Base-by-base conservation (phyloP, 2,888 invertebrate genomes). In the Tipula helvola region DNA sequence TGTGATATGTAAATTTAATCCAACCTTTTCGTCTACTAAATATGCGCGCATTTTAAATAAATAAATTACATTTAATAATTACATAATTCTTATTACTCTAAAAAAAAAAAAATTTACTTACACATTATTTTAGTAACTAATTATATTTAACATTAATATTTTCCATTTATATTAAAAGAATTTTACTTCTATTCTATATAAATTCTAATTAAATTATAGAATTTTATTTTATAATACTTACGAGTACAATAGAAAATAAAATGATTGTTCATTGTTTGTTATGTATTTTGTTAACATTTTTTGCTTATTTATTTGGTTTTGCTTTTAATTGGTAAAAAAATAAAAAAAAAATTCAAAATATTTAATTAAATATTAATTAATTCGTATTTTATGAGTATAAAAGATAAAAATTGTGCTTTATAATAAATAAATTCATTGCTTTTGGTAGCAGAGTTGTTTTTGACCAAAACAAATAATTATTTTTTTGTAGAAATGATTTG, bases 1-100 rank as follows among this genome's bases (percentile, higher is more conserved):
- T 71, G 71, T 71, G 71, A 71, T 71, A 71, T 71, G 71, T 71
- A 71, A 71, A 71, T 71, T 71, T 71, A 71, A 71, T 71, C 71
- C 71, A 71, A 71, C 71, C 71, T 71, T 28, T 28, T 71, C 13
- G 28, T 28, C 28, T 28, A 28, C 18, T 57, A 57, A 57, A 57
- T 57, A 71, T 71, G 71, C 71, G 12, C 71, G 1, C 71, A 10
- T 71, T 71, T 71, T 71, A 71, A 57, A 57, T 57, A 16, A 57
- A 10, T 71, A 28, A 71, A 10, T 71, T 71, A 71, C 71, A 71
- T 28, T 71, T 71, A 28, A 28, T 28, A 52, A 52, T 52, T n/a
- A n/a, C 10, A 42, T 16, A 16, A 71, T 71, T 71, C 52, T 57
- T 57, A 57, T 57, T 57, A 5, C 16, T 57, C 16, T 16, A 57